phyloP scores from a whole-genome alignment of 2,113 vertebrate species.

The Trachemys scripta region DNA sequence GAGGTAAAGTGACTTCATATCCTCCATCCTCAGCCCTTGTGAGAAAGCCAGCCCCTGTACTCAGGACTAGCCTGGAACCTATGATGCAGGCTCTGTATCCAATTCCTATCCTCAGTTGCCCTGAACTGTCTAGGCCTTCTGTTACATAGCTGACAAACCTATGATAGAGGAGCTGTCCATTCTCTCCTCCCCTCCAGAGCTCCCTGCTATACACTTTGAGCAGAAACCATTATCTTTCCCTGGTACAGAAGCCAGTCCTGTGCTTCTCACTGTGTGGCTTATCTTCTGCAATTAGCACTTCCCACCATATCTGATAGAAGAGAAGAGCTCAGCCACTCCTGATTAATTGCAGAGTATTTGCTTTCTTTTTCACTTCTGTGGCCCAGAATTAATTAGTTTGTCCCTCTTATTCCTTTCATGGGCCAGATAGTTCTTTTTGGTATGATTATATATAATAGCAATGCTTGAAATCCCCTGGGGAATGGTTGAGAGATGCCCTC shows the following conservation, averaged over 20 bases:
- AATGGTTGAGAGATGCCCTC: slow-evolving; percentile 56
- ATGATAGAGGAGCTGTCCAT: not conserved
- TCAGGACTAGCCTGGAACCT: not conserved
- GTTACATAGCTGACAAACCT: accelerated
- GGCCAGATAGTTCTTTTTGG: slow-evolving; percentile 34
- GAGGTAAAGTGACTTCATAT: not conserved
- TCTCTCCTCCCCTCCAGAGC: not conserved
- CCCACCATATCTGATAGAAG: slow-evolving; percentile 22
- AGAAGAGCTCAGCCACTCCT: slow-evolving; percentile 49
- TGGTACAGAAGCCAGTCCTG: slow-evolving; percentile 44
- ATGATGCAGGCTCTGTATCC: not conserved
- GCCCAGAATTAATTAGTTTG: slow-evolving; percentile 72
- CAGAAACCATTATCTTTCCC: slow-evolving; percentile 8
- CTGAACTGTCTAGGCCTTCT: not conserved
- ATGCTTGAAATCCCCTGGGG: slow-evolving; percentile 40
- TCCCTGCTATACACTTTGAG: not conserved
- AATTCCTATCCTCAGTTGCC: not conserved
- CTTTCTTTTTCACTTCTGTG: slow-evolving; percentile 66
- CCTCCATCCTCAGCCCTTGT: not conserved
- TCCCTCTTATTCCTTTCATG: slow-evolving; percentile 63
- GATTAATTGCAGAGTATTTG: slow-evolving; percentile 69
- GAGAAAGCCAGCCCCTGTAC: accelerated
- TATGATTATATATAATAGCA: slow-evolving; percentile 61
- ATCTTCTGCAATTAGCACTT: slow-evolving; percentile 73
- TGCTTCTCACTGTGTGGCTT: slow-evolving; percentile 50